These are phyloP conservation scores for Pterostichus madidus DNA, from an alignment of 2,888 invertebrate species.

Conservation along the genomic window DNA sequence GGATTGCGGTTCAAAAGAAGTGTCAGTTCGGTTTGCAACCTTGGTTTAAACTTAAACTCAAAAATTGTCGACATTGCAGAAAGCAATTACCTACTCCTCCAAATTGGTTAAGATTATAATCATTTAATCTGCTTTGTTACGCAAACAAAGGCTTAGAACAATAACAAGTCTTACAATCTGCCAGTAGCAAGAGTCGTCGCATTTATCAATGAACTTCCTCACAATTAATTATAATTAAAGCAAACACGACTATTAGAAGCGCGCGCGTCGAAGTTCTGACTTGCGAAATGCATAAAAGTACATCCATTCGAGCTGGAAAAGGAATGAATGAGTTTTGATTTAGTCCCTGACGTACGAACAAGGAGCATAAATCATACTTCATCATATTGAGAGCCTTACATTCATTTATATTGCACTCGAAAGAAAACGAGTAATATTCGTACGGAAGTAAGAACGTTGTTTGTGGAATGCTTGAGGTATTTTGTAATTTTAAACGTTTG, in stretches of 20 bases:
- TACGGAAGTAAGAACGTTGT: neutral
- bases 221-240: slow-evolving; percentile 37
- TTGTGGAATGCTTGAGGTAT: too few species aligned
- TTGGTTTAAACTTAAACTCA: too few species aligned
- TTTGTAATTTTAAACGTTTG: too few species aligned
- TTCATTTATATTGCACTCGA: neutral
- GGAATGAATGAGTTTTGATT: slow-evolving; percentile 4
- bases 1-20: too few species aligned
- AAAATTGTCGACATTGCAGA: too few species aligned
- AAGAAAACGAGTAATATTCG: neutral
- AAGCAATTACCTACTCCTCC: too few species aligned
- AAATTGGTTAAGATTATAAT: too few species aligned
- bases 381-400: neutral
- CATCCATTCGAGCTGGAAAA: neutral
- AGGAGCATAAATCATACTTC: neutral
- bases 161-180: neutral
- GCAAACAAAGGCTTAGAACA: neutral
- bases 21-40: too few species aligned
- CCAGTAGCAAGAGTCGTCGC: neutral
- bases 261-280: neutral
- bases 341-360: slow-evolving; percentile 5
- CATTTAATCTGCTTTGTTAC: neutral
- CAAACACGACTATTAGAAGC: slow-evolving; percentile 12
- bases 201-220: slow-evolving; percentile 28
- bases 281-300: slow-evolving; percentile 18